These are phyloP conservation scores for Carlito syrichta DNA, from an alignment of 2,113 vertebrate genomes.

Conservation along the genomic window DNA sequence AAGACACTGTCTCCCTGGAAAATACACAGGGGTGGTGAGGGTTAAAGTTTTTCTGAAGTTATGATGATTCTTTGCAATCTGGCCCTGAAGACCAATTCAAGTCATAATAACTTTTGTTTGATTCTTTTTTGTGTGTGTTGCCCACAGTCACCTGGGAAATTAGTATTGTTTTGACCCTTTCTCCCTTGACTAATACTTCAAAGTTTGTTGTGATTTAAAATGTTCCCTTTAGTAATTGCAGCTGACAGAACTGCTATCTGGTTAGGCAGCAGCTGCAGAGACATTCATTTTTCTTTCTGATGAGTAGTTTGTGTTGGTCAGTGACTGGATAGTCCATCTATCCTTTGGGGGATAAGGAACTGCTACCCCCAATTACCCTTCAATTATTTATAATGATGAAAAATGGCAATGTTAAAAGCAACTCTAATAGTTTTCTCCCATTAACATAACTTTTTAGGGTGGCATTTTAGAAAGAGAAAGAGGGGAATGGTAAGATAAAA, in stretches of 20 bases:
- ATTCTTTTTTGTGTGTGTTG: neutral
- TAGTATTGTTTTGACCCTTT: constrained; percentile 30
- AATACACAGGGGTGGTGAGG: neutral
- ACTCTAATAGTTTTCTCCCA: neutral
- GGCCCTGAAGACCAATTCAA: neutral
- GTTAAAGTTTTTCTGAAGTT: constrained; percentile 2
- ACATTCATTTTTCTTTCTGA: neutral
- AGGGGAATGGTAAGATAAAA: neutral
- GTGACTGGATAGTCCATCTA: neutral
- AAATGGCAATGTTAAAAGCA: neutral
- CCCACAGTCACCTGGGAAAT: constrained; percentile 30
- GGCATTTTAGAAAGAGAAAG: neutral
- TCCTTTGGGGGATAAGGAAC: neutral
- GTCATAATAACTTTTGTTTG: constrained; percentile 18
- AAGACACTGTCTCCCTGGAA: neutral
- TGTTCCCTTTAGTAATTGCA: neutral
- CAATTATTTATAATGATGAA: neutral
- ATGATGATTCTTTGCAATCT: neutral
- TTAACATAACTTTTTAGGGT: neutral
- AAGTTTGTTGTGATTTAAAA: constrained; percentile 34
- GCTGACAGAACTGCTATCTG: neutral
- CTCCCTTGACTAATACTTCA: neutral
- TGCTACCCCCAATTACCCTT: accelerated
- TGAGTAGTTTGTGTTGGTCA: neutral
- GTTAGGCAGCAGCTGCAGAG: neutral